Evolutionary conservation across 1,140 invertebrate genomes (phyloP).

Genomic region (Cyclina sinensis): DNA sequence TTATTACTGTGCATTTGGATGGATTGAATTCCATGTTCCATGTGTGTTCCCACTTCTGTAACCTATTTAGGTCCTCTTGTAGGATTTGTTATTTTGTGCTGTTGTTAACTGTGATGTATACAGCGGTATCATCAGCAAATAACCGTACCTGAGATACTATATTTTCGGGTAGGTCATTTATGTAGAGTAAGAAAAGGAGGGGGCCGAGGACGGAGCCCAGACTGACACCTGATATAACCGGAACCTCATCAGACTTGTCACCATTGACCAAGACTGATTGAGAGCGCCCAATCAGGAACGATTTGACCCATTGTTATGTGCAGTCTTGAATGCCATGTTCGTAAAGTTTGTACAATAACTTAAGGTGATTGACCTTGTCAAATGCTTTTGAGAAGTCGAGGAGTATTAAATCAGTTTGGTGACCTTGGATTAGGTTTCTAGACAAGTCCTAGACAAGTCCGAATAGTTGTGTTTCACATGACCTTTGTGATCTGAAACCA

Average conservation of each 20-base stretch:
- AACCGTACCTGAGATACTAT: too few species aligned
- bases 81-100: background rate
- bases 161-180: too few species aligned
- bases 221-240: slow-evolving; percentile 57
- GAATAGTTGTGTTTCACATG: background rate
- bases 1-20: too few species aligned
- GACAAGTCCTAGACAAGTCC: background rate
- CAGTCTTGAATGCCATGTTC: slow-evolving; percentile 58
- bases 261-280: slow-evolving; percentile 65
- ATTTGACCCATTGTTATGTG: slow-evolving; percentile 62
- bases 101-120: too few species aligned
- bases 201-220: slow-evolving; percentile 67
- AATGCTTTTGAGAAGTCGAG: too few species aligned
- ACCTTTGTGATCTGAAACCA: too few species aligned
- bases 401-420: too few species aligned
- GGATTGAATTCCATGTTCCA: too few species aligned
- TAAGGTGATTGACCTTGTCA: slow-evolving; percentile 66
- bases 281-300: slow-evolving; percentile 44
- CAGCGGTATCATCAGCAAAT: too few species aligned
- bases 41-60: slow-evolving; percentile 24
- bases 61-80: slow-evolving; percentile 12
- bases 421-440: background rate
- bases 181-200: too few species aligned
- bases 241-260: slow-evolving; percentile 38
- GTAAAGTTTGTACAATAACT: slow-evolving; percentile 58